These are phyloP conservation scores for Oreochromis grahami DNA, from an alignment of 2,797 vertebrate species.

Conservation along the genomic window DNA sequence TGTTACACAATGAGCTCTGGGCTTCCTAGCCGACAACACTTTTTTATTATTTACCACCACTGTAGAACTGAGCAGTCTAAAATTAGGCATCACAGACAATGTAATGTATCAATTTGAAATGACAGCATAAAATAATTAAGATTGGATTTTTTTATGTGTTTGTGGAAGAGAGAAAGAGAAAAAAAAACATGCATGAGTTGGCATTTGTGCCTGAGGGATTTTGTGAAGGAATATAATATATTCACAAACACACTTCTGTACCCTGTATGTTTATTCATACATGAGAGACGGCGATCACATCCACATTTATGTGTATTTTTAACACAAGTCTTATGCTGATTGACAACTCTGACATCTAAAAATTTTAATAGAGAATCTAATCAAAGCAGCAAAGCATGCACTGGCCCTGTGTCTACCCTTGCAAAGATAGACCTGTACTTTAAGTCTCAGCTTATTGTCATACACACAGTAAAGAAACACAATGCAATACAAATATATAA, in stretches of 20 bases:
- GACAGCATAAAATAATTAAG: slow-evolving; percentile 35
- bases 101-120: slow-evolving; percentile 40
- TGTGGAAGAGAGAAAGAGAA: not conserved
- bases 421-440: not conserved
- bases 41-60: slow-evolving; percentile 60
- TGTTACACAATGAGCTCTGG: slow-evolving; percentile 46
- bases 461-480: not conserved
- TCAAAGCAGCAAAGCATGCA: not conserved
- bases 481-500: not conserved
- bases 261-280: not conserved
- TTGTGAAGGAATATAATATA: not conserved
- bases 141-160: not conserved
- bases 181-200: not conserved
- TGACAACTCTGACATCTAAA: slow-evolving; percentile 3
- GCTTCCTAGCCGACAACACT: slow-evolving; percentile 16
- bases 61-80: slow-evolving; percentile 23
- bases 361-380: not conserved
- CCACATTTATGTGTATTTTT: not conserved
- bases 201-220: not conserved
- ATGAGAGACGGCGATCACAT: not conserved
- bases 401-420: not conserved
- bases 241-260: not conserved
- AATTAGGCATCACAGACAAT: slow-evolving; percentile 30
- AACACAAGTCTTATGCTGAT: not conserved
- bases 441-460: not conserved